Percentiles rank a stretch among this genome's conserved stretches.
phyloP scores from a whole-genome alignment of 2,113 vertebrate species.

The Gobiocypris rarus region DNA sequence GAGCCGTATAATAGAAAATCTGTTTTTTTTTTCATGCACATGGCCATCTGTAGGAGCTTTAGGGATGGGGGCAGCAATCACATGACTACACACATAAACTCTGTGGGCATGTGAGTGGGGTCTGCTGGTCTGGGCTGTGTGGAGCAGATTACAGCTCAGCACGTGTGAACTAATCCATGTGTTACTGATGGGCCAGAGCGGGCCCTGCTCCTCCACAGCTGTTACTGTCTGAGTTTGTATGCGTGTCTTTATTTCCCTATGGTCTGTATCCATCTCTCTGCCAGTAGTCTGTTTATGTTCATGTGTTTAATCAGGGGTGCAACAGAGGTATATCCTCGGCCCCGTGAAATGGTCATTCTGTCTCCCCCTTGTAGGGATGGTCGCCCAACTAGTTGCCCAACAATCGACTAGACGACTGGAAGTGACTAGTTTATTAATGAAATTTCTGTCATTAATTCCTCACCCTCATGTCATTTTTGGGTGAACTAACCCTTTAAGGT shows the following conservation, averaged over 20 bases:
- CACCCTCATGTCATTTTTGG: no score
- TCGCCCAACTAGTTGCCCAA: not conserved
- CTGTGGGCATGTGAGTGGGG: slow-evolving; percentile 47
- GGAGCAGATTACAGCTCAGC: slow-evolving; percentile 50
- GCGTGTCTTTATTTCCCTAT: not conserved
- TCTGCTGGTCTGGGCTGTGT: slow-evolving; percentile 36
- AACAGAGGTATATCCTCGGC: not conserved
- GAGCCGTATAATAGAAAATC: not conserved
- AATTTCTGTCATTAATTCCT: no score
- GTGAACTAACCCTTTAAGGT: no score
- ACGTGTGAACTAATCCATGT: slow-evolving; percentile 60
- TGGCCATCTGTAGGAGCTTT: slow-evolving; percentile 25
- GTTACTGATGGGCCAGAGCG: slow-evolving; percentile 46
- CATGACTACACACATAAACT: slow-evolving; percentile 19
- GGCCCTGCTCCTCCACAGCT: slow-evolving; percentile 41
- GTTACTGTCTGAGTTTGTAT: slow-evolving; percentile 15
- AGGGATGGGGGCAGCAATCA: slow-evolving; percentile 17
- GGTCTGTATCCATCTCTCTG: not conserved
- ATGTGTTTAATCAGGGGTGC: not conserved
- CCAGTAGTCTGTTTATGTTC: slow-evolving; percentile 20
- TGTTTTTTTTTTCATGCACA: slow-evolving; percentile 31
- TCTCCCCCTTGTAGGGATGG: not conserved
- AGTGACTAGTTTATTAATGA: not conserved
- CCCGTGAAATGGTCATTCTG: not conserved
- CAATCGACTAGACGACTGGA: not conserved